A percentile compares a stretch with the other conserved stretches of the same genome.
These are phyloP conservation scores for Todus mexicanus DNA, from an alignment of 2,797 vertebrate species.

Conservation along the genomic window DNA sequence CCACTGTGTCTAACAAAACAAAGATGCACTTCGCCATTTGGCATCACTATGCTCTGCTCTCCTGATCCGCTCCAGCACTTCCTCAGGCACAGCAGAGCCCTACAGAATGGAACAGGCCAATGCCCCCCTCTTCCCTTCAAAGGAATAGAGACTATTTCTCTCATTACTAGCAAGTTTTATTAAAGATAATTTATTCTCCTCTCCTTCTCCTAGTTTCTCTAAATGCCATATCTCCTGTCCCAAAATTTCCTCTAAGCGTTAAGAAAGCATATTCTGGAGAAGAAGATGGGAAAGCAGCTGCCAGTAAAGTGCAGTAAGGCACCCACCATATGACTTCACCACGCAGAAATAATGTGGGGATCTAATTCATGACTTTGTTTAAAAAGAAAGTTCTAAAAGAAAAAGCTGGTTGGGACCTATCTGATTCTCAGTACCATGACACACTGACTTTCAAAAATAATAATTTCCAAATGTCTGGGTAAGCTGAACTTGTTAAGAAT, in stretches of 20 bases:
- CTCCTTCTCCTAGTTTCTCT: not conserved
- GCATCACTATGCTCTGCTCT: not conserved
- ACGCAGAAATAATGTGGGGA: not conserved
- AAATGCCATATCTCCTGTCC: not conserved
- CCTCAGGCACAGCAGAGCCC: not conserved
- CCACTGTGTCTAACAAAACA: not conserved
- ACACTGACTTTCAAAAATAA: not conserved
- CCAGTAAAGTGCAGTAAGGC: not conserved
- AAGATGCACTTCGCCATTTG: not conserved
- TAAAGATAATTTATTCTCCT: not conserved
- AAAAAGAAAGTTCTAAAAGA: not conserved
- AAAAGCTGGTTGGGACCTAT: not conserved
- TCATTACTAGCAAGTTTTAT: not conserved
- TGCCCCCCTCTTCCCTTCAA: not conserved
- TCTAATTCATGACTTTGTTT: not conserved
- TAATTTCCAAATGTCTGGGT: not conserved
- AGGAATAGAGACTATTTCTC: not conserved
- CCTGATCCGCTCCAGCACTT: not conserved
- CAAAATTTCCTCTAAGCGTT: not conserved
- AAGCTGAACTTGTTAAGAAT: not conserved
- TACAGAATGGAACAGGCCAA: fast-evolving
- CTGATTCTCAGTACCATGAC: not conserved
- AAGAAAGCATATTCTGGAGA: not conserved
- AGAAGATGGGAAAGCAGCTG: not conserved
- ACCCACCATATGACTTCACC: not conserved